These are phyloP conservation scores for Karalla daura DNA, from an alignment of 2,797 vertebrate species.

Conservation along the genomic window DNA sequence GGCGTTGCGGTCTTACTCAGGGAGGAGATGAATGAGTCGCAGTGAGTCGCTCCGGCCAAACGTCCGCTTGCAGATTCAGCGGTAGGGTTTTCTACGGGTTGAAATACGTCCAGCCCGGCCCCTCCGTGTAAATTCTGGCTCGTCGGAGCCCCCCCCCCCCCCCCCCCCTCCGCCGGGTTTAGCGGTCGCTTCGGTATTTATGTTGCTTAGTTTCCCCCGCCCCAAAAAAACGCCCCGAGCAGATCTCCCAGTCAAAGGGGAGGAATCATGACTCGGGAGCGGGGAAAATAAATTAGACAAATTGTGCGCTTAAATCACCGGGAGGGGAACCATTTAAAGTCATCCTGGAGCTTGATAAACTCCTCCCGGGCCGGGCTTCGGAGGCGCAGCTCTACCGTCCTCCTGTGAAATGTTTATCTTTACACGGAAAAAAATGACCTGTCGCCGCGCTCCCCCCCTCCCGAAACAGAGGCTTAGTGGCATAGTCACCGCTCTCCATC, in stretches of 20 bases:
- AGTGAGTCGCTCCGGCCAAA: background rate
- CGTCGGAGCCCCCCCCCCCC: background rate
- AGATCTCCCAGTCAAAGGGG: constrained; percentile 10
- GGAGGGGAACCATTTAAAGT: constrained; percentile 10
- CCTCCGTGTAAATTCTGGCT: background rate
- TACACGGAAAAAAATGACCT: constrained; percentile 32
- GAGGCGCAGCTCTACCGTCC: constrained; percentile 19
- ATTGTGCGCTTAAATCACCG: constrained; percentile 39
- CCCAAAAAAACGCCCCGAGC: background rate
- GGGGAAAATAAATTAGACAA: constrained; percentile 27
- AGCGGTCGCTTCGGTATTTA: background rate
- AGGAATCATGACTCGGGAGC: constrained; percentile 7
- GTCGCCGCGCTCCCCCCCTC: constrained; percentile 11
- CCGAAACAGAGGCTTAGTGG: constrained; percentile 20
- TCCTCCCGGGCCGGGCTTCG: background rate
- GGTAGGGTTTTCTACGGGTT: background rate
- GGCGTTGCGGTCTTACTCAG: background rate
- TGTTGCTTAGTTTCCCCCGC: background rate
- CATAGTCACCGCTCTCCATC: constrained; percentile 24
- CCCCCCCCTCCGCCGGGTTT: no score
- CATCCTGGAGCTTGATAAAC: constrained; percentile 24
- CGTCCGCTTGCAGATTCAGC: background rate
- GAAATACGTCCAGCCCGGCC: background rate
- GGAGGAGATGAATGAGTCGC: background rate
- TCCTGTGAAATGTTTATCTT: constrained; percentile 34